Percentiles rank a stretch among this genome's conserved stretches.
Conservation (phyloP, 1,140 invertebrate genomes). For the Zaprionus davidi region DNA sequence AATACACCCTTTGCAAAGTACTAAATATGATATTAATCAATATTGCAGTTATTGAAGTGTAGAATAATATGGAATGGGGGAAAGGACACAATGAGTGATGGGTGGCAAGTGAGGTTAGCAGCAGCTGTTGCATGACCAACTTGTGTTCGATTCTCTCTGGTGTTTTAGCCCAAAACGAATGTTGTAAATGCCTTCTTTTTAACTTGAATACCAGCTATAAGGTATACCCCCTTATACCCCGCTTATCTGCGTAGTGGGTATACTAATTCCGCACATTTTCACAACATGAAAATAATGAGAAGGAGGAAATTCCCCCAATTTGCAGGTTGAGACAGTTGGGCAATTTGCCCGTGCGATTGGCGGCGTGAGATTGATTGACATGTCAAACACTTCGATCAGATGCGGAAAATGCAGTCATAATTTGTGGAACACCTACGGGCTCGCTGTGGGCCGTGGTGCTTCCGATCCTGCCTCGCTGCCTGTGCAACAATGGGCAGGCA, state of each 20-base stretch:
- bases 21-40: too few species aligned
- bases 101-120: too few species aligned
- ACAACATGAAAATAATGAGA: slow-evolving; percentile 6
- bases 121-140: too few species aligned
- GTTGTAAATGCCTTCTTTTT: too few species aligned
- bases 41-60: too few species aligned
- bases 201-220: too few species aligned
- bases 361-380: slow-evolving; percentile 7
- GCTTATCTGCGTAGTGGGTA: neutral
- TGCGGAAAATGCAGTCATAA: slow-evolving; percentile 8
- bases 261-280: neutral
- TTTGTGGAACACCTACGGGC: slow-evolving; percentile 23
- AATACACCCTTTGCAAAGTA: too few species aligned
- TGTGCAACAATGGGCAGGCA: slow-evolving; percentile 7
- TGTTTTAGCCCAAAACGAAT: too few species aligned
- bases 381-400: slow-evolving; percentile 4
- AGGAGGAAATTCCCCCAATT: neutral
- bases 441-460: neutral
- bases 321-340: neutral
- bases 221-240: neutral
- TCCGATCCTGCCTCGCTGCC: neutral
- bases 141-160: too few species aligned
- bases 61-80: too few species aligned
- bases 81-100: too few species aligned
- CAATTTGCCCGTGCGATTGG: neutral